These are phyloP conservation scores for Cheilinus undulatus DNA, from an alignment of 2,113 vertebrate species.

Conservation along the genomic window DNA sequence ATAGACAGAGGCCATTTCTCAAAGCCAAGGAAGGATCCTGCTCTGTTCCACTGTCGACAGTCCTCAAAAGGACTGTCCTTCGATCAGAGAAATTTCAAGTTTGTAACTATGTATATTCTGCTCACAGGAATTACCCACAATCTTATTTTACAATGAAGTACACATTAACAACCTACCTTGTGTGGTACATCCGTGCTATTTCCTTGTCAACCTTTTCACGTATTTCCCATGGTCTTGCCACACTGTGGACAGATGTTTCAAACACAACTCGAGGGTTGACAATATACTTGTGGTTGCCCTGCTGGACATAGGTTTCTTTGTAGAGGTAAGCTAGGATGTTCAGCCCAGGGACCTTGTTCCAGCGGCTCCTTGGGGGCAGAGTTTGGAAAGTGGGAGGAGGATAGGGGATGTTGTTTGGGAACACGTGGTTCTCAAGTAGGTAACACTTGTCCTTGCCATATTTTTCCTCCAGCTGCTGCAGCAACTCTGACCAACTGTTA, in stretches of 20 bases:
- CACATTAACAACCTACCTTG: constrained; percentile 19
- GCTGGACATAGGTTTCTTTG: constrained; percentile 14
- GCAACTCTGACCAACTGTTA: too few relatives aligned
- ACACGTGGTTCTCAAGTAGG: constrained; percentile 81
- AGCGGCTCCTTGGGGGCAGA: background rate
- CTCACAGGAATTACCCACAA: background rate
- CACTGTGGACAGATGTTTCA: constrained; percentile 51
- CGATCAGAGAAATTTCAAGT: too few relatives aligned
- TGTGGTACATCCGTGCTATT: constrained; percentile 66
- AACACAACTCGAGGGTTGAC: constrained; percentile 66
- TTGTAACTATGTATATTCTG: background rate
- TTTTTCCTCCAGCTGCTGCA: constrained; percentile 68
- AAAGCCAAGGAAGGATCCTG: too few relatives aligned
- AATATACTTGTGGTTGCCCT: constrained; percentile 56
- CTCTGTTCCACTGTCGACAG: too few relatives aligned
- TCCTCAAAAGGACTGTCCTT: too few relatives aligned
- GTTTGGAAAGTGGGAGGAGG: background rate
- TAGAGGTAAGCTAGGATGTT: constrained; percentile 80
- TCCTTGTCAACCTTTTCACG: constrained; percentile 35
- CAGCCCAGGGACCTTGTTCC: constrained; percentile 69
- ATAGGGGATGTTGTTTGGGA: constrained; percentile 19
- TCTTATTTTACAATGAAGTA: too few relatives aligned
- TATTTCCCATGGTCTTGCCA: background rate
- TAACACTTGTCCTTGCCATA: constrained; percentile 59
- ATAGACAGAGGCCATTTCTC: too few relatives aligned